Evolutionary conservation across 2,888 invertebrate species (phyloP).

Genomic region (Gerris lacustris): DNA sequence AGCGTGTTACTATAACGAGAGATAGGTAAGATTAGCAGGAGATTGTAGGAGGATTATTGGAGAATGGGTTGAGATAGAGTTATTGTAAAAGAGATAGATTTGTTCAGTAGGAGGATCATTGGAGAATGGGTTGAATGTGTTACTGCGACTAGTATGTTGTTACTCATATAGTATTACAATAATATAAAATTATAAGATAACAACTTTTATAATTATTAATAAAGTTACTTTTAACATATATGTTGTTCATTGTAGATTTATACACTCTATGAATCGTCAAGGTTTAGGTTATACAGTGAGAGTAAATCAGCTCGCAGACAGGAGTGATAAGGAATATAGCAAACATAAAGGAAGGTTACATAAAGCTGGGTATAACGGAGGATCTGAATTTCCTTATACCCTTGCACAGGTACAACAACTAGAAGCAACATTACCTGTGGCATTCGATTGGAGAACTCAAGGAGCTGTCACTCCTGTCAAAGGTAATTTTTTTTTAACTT

Average conservation of each 20-base stretch:
- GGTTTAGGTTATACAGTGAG: slow-evolving; percentile 57
- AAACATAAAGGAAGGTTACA: slow-evolving; percentile 57
- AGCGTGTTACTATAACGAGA: too few species aligned
- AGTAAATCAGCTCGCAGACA: slow-evolving; percentile 81
- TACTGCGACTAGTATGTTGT: too few species aligned
- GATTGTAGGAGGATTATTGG: too few species aligned
- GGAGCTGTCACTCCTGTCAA: slow-evolving; percentile 91
- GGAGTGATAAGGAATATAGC: slow-evolving; percentile 60
- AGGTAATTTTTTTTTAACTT: slow-evolving; percentile 42
- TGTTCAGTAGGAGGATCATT: too few species aligned
- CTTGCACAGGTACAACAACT: slow-evolving; percentile 36
- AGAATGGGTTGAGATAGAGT: too few species aligned
- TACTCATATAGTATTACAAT: too few species aligned
- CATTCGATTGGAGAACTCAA: slow-evolving; percentile 77
- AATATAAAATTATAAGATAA: too few species aligned
- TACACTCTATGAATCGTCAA: slow-evolving; percentile 70
- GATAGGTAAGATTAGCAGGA: too few species aligned
- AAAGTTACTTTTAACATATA: too few species aligned
- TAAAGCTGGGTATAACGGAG: slow-evolving; percentile 54
- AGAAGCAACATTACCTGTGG: slow-evolving; percentile 49
- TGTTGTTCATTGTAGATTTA: slow-evolving; percentile 43
- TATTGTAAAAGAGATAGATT: too few species aligned
- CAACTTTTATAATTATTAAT: too few species aligned
- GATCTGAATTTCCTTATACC: slow-evolving; percentile 64
- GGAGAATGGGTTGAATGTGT: too few species aligned